Evolutionary conservation across 2,888 invertebrate species (phyloP).

Genomic region (Venusia cambrica): DNA sequence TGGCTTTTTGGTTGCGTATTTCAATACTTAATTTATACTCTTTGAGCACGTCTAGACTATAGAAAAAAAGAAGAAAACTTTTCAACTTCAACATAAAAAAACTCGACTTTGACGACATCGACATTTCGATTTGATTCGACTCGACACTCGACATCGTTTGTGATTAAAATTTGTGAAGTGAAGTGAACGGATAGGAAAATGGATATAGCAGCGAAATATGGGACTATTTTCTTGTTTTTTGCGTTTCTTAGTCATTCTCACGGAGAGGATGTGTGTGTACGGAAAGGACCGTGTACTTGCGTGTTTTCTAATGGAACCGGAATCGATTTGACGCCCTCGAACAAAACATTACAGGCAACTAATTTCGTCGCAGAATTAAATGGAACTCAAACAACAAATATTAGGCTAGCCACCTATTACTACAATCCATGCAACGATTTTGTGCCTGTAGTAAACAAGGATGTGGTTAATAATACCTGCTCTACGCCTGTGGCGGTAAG

Average conservation of each 20-base stretch:
- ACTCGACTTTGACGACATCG: no score
- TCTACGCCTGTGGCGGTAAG: conserved; percentile 53
- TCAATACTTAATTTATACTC: no score
- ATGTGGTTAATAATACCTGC: conserved; percentile 36
- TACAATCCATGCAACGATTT: conserved; percentile 68
- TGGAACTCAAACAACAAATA: conserved; percentile 39
- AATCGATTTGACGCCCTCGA: conserved; percentile 60
- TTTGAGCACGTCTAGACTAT: no score
- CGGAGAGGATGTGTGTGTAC: conserved; percentile 53
- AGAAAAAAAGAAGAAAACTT: no score
- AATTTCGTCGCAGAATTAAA: conserved; percentile 38
- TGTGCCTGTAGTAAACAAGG: conserved; percentile 33
- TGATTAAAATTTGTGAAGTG: no score
- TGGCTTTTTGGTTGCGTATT: no score
- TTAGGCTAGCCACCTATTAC: conserved; percentile 54
- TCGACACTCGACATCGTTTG: no score
- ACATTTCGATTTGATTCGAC: no score
- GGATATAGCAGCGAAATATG: conserved; percentile 33
- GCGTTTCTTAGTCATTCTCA: conserved; percentile 32
- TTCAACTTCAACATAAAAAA: no score
- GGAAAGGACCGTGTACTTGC: conserved; percentile 62
- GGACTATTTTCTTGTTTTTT: conserved; percentile 35
- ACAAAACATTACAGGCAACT: conserved; percentile 49
- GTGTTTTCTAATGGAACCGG: conserved; percentile 73
- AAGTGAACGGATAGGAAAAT: conserved; percentile 31